phyloP scores from a whole-genome alignment of 2,888 invertebrate genomes.

The Eristalis tenax region DNA sequence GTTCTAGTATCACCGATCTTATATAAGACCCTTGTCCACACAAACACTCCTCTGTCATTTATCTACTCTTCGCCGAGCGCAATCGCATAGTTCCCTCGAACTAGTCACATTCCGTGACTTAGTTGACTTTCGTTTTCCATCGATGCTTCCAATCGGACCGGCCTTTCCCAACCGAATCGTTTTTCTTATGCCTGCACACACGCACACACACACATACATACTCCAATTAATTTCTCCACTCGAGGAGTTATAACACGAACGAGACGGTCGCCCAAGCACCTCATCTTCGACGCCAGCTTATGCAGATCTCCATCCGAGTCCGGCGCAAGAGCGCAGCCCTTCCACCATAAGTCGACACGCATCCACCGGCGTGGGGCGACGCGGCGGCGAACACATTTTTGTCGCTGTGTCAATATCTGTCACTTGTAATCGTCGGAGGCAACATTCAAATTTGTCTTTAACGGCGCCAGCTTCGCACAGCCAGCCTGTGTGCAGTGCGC shows the following conservation, averaged over 20 bases:
- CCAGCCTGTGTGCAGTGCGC: neutral
- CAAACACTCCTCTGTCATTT: neutral
- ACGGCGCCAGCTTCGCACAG: conserved; percentile 23
- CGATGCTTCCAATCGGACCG: conserved; percentile 7
- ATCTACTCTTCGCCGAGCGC: neutral
- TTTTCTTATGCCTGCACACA: conserved; percentile 27
- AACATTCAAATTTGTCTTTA: conserved; percentile 12
- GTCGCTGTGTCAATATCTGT: neutral
- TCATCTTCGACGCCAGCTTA: neutral
- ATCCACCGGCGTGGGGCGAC: neutral
- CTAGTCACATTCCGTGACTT: conserved; percentile 19
- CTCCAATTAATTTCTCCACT: conserved; percentile 44
- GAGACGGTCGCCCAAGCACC: neutral
- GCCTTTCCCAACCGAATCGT: conserved; percentile 31
- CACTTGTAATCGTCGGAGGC: neutral
- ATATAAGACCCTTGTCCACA: neutral
- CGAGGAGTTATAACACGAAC: conserved; percentile 33
- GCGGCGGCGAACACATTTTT: neutral
- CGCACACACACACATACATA: neutral
- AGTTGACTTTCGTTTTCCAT: conserved; percentile 62
- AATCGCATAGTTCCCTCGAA: conserved; percentile 18
- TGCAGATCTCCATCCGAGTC: neutral
- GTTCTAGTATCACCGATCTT: neutral
- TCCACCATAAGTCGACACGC: neutral
- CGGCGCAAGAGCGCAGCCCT: neutral